These are phyloP conservation scores for Cygnus olor DNA, from an alignment of 2,797 vertebrate genomes.

Conservation along the genomic window DNA sequence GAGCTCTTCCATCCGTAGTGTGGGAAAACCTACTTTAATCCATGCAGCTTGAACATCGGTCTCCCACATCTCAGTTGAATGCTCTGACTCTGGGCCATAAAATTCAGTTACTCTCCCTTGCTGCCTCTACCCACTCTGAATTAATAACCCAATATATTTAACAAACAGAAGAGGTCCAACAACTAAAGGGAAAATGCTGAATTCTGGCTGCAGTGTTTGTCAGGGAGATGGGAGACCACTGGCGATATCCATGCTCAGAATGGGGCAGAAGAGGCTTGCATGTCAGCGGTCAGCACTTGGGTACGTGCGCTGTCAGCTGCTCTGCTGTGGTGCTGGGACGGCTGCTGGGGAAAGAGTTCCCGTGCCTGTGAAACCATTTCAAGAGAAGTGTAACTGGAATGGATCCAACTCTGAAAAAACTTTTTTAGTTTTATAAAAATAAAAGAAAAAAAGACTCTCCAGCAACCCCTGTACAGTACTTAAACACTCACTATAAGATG, in stretches of 20 bases:
- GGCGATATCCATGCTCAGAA: neutral
- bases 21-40: slow-evolving; percentile 43
- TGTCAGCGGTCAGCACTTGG: neutral
- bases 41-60: neutral
- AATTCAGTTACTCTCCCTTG: neutral
- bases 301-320: neutral
- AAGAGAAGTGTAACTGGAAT: neutral
- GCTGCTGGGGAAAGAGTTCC: neutral
- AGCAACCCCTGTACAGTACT: neutral
- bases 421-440: neutral
- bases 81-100: neutral
- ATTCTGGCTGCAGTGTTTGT: neutral
- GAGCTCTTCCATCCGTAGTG: neutral
- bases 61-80: neutral
- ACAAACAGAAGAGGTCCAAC: neutral
- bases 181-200: neutral
- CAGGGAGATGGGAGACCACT: neutral
- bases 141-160: neutral
- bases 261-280: neutral
- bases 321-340: neutral
- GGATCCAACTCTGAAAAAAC: neutral
- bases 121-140: neutral
- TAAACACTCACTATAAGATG: neutral
- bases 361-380: neutral
- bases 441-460: neutral